Evolutionary conservation across 2,888 invertebrate genomes (phyloP), one percentile per base, ranked within the genome.

Genomic region (Xanthia togata): DNA sequence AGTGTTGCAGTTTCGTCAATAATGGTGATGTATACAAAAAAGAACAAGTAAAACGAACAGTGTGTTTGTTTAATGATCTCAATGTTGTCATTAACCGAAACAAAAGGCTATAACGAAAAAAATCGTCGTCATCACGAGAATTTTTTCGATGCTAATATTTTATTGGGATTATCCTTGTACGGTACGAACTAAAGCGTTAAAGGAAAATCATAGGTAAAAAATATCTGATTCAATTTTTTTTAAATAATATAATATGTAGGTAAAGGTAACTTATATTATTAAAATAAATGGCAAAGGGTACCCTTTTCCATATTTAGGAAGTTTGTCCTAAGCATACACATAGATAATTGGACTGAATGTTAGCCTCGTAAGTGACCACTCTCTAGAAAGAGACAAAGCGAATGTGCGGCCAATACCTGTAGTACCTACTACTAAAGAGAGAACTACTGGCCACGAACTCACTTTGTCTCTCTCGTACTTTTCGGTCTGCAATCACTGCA

Each of bases 1-100:
- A 57, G 38, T 44, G 35, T 23, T 72, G 72, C 59, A 85, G 64
- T 74, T 82, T 65, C 41, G 62, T 59, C 64, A 72, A 55, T 57
- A 72, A 55, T 44, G n/a, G 38, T 72, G 73, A 47, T 41, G 26
- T 77, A 63, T 72, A 81, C 76, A 85, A 71, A 59, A 50, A 31
- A 47, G 4, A 38, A 55, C 44, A 64, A 79, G 68, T 53, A 57
- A 70, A 31, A 57, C 35, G 20, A 62, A 8, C 57, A 63, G 26
- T 50, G 60, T 41, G 47, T 73, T 76, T 83, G 63, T 59, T 73
- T 47, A 69, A 50, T 81, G 70, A 77, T 77, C 64, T 77, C 70
- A 65, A 63, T 73, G 64, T 41, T 63, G 60, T 60, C 59, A 68
- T 70, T 68, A 55, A 14, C 50, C 50, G 57, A 74, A 60, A 60